Evolutionary conservation across 1,140 invertebrate genomes (phyloP).

Genomic region (Agrypnia vestita): DNA sequence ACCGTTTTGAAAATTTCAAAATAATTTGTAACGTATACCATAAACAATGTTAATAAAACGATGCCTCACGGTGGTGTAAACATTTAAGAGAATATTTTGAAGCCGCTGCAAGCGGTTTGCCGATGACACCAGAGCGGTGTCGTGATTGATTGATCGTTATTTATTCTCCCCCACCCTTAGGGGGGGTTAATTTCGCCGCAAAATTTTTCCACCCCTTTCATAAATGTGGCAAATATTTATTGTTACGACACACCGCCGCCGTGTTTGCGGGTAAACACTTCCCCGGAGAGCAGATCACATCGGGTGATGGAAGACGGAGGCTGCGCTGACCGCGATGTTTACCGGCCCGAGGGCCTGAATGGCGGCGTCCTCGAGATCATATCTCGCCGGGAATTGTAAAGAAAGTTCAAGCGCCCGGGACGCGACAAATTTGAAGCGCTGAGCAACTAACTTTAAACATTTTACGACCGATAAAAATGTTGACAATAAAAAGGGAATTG

Average conservation of each 20-base stretch:
- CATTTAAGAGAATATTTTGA: neutral
- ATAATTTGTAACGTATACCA: too few species aligned
- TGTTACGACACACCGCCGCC: neutral
- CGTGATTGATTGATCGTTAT: constrained; percentile 12
- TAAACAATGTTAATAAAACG: too few species aligned
- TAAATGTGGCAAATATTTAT: neutral
- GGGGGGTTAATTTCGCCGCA: neutral
- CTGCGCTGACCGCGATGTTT: constrained; percentile 21
- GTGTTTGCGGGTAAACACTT: constrained; percentile 22
- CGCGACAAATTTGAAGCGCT: too few species aligned
- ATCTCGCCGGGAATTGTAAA: neutral
- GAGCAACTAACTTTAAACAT: too few species aligned
- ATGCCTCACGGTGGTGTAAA: too few species aligned
- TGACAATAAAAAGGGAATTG: too few species aligned
- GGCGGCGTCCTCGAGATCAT: constrained; percentile 8
- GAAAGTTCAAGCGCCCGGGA: too few species aligned
- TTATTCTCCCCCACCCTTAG: neutral
- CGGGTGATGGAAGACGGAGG: constrained; percentile 21
- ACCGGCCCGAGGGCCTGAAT: neutral
- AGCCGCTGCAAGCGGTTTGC: too few species aligned
- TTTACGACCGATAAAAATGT: too few species aligned
- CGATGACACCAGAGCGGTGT: neutral
- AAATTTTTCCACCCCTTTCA: neutral
- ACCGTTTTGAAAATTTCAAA: too few species aligned
- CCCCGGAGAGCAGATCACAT: constrained; percentile 2